Percentiles rank a stretch among this genome's conserved stretches.
phyloP scores from a whole-genome alignment of 1,140 invertebrate species.

The Anastrepha ludens region DNA sequence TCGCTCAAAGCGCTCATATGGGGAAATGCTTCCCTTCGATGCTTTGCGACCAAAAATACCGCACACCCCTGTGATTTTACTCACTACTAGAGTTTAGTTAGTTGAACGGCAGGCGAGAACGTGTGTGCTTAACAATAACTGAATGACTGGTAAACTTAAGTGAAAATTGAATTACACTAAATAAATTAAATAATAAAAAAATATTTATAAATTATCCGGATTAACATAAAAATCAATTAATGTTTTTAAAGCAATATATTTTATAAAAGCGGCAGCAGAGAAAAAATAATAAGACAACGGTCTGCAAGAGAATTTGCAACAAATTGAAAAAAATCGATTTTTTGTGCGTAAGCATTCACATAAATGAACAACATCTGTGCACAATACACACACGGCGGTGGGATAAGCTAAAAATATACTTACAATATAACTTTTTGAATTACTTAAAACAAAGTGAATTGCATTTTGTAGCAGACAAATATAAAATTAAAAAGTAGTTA shows the following conservation, averaged over 20 bases:
- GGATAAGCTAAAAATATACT: not conserved
- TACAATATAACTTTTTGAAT: not conserved
- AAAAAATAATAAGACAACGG: not conserved
- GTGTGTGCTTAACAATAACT: slow-evolving; percentile 31
- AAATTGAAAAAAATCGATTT: slow-evolving; percentile 42
- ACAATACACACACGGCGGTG: not conserved
- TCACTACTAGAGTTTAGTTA: slow-evolving; percentile 41
- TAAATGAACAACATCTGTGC: not conserved
- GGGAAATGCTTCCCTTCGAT: slow-evolving; percentile 1
- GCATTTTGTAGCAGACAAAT: not conserved
- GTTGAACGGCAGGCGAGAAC: slow-evolving; percentile 46
- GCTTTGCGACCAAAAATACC: not conserved
- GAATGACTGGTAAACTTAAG: not conserved
- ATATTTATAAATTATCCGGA: not conserved
- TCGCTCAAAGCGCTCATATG: slow-evolving; percentile 8
- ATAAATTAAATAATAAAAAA: not conserved
- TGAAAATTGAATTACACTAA: not conserved
- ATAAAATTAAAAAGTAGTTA: not conserved
- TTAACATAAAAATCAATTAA: not conserved
- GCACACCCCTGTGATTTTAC: not conserved
- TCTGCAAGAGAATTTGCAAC: not conserved
- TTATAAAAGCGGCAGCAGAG: not conserved
- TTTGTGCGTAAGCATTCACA: slow-evolving; percentile 17
- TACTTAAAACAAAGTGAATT: not conserved
- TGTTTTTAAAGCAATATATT: not conserved